Evolutionary conservation across 2,797 vertebrate species (phyloP).

Genomic region (Gymnodraco acuticeps): DNA sequence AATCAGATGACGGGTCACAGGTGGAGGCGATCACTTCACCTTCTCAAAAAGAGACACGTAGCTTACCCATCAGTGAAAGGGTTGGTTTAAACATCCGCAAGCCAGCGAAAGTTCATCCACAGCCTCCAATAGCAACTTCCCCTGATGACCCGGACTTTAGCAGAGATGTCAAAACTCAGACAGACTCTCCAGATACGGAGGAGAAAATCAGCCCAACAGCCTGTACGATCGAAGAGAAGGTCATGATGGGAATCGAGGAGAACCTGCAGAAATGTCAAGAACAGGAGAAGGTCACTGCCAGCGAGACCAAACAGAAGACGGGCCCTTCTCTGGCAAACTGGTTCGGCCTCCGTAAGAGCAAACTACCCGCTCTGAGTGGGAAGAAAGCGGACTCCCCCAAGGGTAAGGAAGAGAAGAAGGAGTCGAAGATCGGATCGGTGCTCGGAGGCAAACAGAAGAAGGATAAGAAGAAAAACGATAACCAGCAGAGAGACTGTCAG

Average conservation of each 20-base stretch:
- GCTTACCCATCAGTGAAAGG: constrained; percentile 65
- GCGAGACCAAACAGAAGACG: constrained; percentile 87
- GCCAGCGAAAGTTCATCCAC: constrained; percentile 58
- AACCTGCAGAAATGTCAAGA: constrained; percentile 92
- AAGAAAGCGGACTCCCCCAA: constrained; percentile 88
- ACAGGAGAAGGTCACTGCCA: constrained; percentile 84
- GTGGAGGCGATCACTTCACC: constrained; percentile 67
- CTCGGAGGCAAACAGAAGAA: constrained; percentile 90
- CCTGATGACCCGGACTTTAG: constrained; percentile 73
- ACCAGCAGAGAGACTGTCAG: constrained; percentile 78
- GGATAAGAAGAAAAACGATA: constrained; percentile 89
- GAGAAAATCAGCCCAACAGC: constrained; percentile 72
- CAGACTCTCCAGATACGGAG: constrained; percentile 73
- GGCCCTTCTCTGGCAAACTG: constrained; percentile 92
- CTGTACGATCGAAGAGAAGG: constrained; percentile 93
- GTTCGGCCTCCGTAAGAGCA: constrained; percentile 93
- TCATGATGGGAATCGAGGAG: constrained; percentile 95
- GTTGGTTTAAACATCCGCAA: constrained; percentile 69
- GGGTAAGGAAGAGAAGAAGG: constrained; percentile 91
- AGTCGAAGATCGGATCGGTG: constrained; percentile 86
- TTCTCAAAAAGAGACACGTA: constrained; percentile 74
- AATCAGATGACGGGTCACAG: constrained; percentile 36
- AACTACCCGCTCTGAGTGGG: constrained; percentile 88
- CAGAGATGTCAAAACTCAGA: constrained; percentile 65
- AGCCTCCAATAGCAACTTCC: constrained; percentile 57